Percentiles rank a stretch among this genome's conserved stretches.
Conservation (phyloP, 1,140 invertebrate species). For the Rhynchophorus ferrugineus region DNA sequence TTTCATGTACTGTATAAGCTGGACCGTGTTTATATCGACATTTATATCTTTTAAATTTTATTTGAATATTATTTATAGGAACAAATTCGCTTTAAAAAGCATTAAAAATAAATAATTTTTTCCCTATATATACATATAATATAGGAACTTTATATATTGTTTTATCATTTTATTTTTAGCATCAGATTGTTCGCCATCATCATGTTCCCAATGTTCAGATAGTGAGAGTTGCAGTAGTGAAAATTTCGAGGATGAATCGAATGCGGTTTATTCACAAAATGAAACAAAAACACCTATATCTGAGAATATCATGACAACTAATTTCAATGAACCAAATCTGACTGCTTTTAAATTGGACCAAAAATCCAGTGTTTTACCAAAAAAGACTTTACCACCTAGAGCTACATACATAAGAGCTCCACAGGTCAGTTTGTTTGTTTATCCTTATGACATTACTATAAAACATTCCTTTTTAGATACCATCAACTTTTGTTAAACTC, state of each 20-base stretch:
- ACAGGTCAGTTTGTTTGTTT: constrained; percentile 25
- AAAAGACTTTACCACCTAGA: constrained; percentile 14
- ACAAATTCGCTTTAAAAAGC: too few relatives aligned
- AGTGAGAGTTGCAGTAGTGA: constrained; percentile 41
- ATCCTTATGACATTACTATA: too few relatives aligned
- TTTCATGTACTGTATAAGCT: too few relatives aligned
- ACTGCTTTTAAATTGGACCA: constrained; percentile 36
- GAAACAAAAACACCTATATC: constrained; percentile 22
- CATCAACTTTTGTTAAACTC: constrained; percentile 13
- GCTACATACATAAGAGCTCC: constrained; percentile 32
- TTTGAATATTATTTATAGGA: too few relatives aligned
- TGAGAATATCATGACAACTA: constrained; percentile 35
- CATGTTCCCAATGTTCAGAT: constrained; percentile 47
- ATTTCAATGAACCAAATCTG: constrained; percentile 38
- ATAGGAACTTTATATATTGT: background rate
- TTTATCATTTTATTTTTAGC: constrained; percentile 33
- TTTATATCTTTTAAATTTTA: too few relatives aligned
- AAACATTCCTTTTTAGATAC: constrained; percentile 15
- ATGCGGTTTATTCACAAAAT: constrained; percentile 8
- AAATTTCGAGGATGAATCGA: constrained; percentile 36
- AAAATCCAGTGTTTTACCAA: constrained; percentile 5
- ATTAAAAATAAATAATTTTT: too few relatives aligned
- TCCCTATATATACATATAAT: too few relatives aligned
- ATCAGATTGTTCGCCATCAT: constrained; percentile 51
- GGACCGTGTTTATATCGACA: too few relatives aligned